These are phyloP conservation scores for Archips crataeganus DNA, from an alignment of 2,888 invertebrate genomes.

Conservation along the genomic window DNA sequence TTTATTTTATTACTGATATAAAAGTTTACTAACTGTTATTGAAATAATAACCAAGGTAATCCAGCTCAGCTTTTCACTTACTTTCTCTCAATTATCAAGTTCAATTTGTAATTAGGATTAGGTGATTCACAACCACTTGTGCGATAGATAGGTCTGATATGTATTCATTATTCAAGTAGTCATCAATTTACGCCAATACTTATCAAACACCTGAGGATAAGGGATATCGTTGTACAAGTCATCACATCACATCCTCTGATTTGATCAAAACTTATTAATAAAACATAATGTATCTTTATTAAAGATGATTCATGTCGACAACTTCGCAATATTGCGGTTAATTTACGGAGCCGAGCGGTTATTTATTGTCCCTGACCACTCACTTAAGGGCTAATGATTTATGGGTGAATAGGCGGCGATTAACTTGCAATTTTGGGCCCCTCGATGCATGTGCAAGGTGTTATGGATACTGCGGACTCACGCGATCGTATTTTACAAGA, in stretches of 20 bases:
- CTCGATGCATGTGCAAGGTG: constrained; percentile 69
- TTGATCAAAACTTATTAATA: constrained; percentile 29
- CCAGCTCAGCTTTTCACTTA: background rate
- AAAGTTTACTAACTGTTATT: constrained; percentile 2
- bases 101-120: background rate
- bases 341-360: constrained; percentile 51
- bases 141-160: constrained; percentile 4
- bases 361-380: constrained; percentile 60
- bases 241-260: background rate
- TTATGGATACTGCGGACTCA: constrained; percentile 66
- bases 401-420: constrained; percentile 69
- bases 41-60: background rate
- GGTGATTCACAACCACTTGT: constrained; percentile 13
- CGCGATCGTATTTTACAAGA: constrained; percentile 71
- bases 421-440: constrained; percentile 76
- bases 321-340: constrained; percentile 52
- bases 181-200: background rate
- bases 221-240: background rate
- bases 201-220: constrained; percentile 12
- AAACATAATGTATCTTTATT: constrained; percentile 37
- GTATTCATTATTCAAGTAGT: constrained; percentile 9
- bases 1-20: constrained; percentile 48
- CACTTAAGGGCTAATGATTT: constrained; percentile 67
- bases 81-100: background rate
- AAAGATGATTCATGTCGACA: constrained; percentile 48